Percentiles rank a stretch among this genome's conserved stretches.
phyloP scores from a whole-genome alignment of 2,113 vertebrate genomes.

The Sakesphorus luctuosus region DNA sequence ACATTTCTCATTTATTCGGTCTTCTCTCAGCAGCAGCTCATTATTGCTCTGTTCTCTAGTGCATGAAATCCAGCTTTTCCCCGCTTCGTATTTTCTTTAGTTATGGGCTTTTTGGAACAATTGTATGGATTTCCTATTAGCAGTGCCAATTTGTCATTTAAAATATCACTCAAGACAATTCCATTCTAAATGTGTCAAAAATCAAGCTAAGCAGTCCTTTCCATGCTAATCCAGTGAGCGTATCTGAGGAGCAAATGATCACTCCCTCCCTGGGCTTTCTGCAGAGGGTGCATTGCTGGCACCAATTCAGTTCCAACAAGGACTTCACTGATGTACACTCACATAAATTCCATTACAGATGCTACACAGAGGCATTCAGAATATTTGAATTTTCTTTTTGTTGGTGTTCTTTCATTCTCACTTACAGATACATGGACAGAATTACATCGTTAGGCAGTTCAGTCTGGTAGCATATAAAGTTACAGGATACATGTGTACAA shows the following conservation, averaged over 20 bases:
- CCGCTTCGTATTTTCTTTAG: neutral
- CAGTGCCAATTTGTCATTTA: neutral
- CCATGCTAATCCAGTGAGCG: neutral
- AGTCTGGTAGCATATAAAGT: neutral
- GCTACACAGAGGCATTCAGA: neutral
- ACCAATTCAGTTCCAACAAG: conserved; percentile 36
- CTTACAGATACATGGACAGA: neutral
- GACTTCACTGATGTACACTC: conserved; percentile 7
- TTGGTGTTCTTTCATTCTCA: neutral
- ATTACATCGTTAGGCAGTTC: neutral
- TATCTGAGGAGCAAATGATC: conserved; percentile 47
- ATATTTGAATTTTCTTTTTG: neutral
- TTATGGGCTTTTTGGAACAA: neutral
- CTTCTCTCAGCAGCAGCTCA: neutral
- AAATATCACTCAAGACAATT: conserved; percentile 29
- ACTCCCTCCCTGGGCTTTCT: conserved; percentile 23
- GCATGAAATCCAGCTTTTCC: neutral
- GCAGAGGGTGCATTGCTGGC: neutral
- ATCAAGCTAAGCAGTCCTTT: neutral
- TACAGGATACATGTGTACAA: neutral
- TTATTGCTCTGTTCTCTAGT: neutral
- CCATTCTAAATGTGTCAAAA: neutral
- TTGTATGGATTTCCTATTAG: neutral
- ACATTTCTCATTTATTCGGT: neutral
- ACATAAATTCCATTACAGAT: conserved; percentile 5